Evolutionary conservation across 2,888 invertebrate genomes (phyloP), one percentile per base, ranked within the genome.

Genomic region (Tenthredo mesomela): DNA sequence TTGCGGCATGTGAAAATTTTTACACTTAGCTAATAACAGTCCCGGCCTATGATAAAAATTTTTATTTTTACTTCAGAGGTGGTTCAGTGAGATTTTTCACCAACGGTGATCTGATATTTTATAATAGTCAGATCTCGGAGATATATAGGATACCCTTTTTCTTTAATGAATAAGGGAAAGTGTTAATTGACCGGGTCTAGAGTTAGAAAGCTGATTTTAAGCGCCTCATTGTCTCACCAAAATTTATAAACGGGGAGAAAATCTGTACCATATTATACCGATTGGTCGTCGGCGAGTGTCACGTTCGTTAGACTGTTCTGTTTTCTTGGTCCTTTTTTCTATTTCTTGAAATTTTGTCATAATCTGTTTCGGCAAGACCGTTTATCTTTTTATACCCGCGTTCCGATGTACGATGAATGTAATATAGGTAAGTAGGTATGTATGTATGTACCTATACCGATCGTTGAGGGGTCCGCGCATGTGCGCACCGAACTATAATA

Each of bases 121-220:
- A 40, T 21, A 40, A 2, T n/a, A 10, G 4, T 25, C 65, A 47
- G 18, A 50, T 29, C 33, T 15, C 7, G 29, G 54, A 29, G 40
- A 9, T 2, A 29, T 29, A 29, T 54, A 7, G 33, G 15, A 50
- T 40, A 58, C 21, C 21, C 58, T 61, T 61, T 80, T 50, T 58
- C 7, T 78, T 61, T 40, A 61, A 80, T 2, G 61, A 61, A 21
- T 40, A 21, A 80, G 33, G 58, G 80, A 80, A 80, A 80, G 80
- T 40, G 37, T 40, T 61, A 40, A 80, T 80, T 40, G 15, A 33
- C 29, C 54, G 15, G 47, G 54, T 54, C 50, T 54, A 18, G 15
- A 77, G 54, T 54, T 77, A 50, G 54, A 77, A 77, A 77, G 77
- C n/a, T 33, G 77, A 73, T 73, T 73, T 73, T 21, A 43, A 4